phyloP scores from a whole-genome alignment of 2,113 vertebrate genomes.

The Takifugu bimaculatus region DNA sequence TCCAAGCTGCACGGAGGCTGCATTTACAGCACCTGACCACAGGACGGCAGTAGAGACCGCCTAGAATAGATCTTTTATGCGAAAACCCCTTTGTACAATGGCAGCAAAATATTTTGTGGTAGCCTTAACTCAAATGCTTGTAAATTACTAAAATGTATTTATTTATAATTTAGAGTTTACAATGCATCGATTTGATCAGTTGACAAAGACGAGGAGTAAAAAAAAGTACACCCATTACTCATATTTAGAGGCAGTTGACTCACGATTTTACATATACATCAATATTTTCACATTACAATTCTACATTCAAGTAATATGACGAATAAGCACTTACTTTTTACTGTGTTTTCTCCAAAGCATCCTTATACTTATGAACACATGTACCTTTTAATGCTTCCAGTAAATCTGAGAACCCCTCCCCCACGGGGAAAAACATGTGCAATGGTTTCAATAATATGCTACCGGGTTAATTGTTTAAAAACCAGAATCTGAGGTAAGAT shows the following conservation, averaged over 20 bases:
- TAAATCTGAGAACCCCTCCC: neutral
- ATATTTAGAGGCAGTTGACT: slow-evolving; percentile 62
- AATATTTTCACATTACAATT: slow-evolving; percentile 64
- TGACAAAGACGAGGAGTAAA: slow-evolving; percentile 53
- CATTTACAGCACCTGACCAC: slow-evolving; percentile 35
- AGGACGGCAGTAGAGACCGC: slow-evolving; percentile 27
- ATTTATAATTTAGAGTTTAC: slow-evolving; percentile 19
- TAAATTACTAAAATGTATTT: neutral
- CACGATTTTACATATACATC: slow-evolving; percentile 75
- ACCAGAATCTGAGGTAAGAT: neutral
- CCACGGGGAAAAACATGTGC: neutral
- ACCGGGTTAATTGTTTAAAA: slow-evolving; percentile 6
- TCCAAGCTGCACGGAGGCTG: slow-evolving; percentile 3
- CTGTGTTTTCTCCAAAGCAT: slow-evolving; percentile 21
- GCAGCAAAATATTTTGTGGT: no score
- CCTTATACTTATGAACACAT: slow-evolving; percentile 6
- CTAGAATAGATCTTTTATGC: neutral
- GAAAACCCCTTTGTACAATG: neutral
- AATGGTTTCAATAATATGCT: neutral
- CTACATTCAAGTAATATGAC: slow-evolving; percentile 85
- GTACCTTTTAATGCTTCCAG: slow-evolving; percentile 5
- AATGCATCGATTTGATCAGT: slow-evolving; percentile 62
- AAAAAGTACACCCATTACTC: slow-evolving; percentile 56
- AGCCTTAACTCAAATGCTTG: neutral
- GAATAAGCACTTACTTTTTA: slow-evolving; percentile 24